Conservation (phyloP, 37 sponge, comb jelly and placozoan species). For the Hormiphora californensis region DNA sequence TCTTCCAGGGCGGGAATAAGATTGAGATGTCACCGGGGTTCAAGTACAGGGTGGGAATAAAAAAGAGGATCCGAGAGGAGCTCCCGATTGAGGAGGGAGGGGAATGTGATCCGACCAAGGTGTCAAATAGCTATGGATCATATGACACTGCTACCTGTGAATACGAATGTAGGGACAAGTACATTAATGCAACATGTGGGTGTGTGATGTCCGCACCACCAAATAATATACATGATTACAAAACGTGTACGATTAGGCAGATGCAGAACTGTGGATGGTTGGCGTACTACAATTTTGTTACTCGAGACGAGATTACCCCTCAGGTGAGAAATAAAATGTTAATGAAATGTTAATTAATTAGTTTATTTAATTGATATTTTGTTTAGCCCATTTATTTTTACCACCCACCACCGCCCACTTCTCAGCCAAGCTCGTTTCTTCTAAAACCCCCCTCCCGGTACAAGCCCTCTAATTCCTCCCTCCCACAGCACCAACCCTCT, state of each 20-base stretch:
- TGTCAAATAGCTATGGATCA: neutral
- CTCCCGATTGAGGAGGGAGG: neutral
- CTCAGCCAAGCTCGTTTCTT: too few relatives aligned
- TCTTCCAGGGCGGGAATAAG: neutral
- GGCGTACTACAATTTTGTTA: neutral
- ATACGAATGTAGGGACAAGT: neutral
- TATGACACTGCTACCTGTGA: neutral
- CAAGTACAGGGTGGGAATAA: slow-evolving; percentile 16
- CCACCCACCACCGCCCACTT: too few relatives aligned
- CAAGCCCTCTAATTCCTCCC: too few relatives aligned
- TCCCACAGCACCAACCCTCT: too few relatives aligned
- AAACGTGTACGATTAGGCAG: neutral
- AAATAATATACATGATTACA: neutral
- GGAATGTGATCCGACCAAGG: neutral
- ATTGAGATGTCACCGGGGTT: slow-evolving; percentile 3
- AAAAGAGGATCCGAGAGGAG: neutral
- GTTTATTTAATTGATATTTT: too few relatives aligned
- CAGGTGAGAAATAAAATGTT: too few relatives aligned
- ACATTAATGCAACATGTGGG: neutral
- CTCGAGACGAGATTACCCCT: neutral
- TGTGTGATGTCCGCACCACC: neutral
- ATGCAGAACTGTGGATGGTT: neutral
- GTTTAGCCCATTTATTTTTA: too few relatives aligned
- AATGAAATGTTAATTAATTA: too few relatives aligned
- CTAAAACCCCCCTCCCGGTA: too few relatives aligned